phyloP scores from a whole-genome alignment of 2,888 invertebrate species.

The Yponomeuta plumbellus region DNA sequence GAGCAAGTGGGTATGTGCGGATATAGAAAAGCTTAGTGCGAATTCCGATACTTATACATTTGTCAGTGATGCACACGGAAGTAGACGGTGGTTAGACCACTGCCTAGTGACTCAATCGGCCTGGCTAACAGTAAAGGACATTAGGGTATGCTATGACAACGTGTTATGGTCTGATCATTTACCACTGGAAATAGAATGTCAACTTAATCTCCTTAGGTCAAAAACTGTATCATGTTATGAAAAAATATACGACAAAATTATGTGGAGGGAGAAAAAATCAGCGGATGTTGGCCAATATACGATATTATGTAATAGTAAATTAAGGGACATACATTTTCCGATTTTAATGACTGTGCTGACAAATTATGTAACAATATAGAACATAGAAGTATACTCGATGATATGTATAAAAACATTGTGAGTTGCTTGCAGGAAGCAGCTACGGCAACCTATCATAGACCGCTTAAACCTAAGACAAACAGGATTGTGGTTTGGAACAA shows the following conservation, averaged over 20 bases:
- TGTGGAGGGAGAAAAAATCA: not conserved
- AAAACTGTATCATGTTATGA: not conserved
- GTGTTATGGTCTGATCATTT: constrained; percentile 13
- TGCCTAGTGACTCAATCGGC: constrained; percentile 12
- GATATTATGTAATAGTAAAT: not conserved
- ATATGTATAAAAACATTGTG: not conserved
- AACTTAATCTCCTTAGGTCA: not conserved
- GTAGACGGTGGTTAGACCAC: constrained; percentile 16
- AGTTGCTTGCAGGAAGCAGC: not conserved
- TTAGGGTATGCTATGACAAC: not conserved
- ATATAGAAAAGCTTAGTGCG: constrained; percentile 16
- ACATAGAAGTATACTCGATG: not conserved
- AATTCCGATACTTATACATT: constrained; percentile 15
- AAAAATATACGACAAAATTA: not conserved
- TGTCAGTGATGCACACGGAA: constrained; percentile 11
- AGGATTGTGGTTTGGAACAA: not conserved
- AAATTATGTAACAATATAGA: not conserved
- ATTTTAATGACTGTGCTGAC: not conserved
- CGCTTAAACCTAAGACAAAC: not conserved
- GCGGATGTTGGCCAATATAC: not conserved
- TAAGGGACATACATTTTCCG: not conserved
- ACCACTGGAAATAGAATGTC: constrained; percentile 9
- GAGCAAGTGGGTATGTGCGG: constrained; percentile 17
- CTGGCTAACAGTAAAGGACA: not conserved
- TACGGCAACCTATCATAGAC: not conserved